phyloP scores from a whole-genome alignment of 2,797 vertebrate species.

The Calcarius lapponicus region DNA sequence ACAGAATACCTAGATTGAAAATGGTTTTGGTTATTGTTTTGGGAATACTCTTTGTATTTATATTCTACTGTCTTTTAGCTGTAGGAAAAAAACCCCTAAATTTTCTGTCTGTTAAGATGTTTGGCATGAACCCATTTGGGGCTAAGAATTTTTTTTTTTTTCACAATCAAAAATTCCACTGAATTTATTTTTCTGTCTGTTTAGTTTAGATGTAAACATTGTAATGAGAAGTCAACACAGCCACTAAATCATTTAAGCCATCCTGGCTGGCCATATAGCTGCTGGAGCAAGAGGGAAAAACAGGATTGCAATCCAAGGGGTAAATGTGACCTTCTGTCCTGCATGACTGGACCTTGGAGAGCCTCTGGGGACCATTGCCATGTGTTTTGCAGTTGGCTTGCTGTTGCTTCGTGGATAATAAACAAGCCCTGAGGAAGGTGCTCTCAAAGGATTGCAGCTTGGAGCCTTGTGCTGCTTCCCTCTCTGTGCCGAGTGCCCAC shows the following conservation, averaged over 20 bases:
- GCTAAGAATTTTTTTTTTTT: background rate
- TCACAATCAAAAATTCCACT: background rate
- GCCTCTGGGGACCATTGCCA: background rate
- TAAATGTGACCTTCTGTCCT: background rate
- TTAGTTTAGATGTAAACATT: background rate
- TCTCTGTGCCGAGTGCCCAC: background rate
- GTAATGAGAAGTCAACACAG: background rate
- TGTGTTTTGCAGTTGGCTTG: background rate
- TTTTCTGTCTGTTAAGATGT: background rate
- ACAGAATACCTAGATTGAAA: background rate
- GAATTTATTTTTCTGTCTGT: background rate
- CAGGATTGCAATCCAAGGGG: background rate
- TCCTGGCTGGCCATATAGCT: background rate
- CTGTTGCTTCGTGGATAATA: background rate
- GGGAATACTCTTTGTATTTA: background rate
- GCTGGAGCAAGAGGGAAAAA: background rate
- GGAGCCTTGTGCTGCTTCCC: background rate
- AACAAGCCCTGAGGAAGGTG: rapidly evolving
- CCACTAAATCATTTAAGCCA: background rate
- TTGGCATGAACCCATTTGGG: background rate
- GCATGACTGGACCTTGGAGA: background rate
- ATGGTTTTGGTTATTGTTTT: background rate
- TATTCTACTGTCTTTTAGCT: background rate
- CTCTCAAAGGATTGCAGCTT: background rate
- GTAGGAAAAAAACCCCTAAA: background rate